A percentile compares a stretch with the other conserved stretches of the same genome.
These are phyloP conservation scores for Amorpha juglandis DNA, from an alignment of 2,888 invertebrate genomes.

Conservation along the genomic window DNA sequence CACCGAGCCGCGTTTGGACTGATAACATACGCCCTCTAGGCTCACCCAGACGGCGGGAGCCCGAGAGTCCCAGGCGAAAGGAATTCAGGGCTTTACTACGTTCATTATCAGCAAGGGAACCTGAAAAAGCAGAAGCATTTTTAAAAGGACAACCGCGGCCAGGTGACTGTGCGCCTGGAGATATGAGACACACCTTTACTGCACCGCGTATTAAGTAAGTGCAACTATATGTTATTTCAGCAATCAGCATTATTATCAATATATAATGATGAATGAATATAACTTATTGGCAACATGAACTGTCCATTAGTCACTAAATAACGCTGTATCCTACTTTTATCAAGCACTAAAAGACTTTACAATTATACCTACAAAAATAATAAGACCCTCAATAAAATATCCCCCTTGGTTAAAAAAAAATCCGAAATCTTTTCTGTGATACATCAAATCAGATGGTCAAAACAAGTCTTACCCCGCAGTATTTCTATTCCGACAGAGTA, in stretches of 20 bases:
- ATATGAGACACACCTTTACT: conserved; percentile 77
- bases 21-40: conserved; percentile 66
- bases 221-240: not conserved
- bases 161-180: conserved; percentile 86
- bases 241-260: too few species aligned
- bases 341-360: not conserved
- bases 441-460: not conserved
- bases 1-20: conserved; percentile 86
- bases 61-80: conserved; percentile 75
- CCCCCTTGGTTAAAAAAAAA: conserved; percentile 9
- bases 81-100: conserved; percentile 85
- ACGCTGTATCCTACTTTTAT: not conserved
- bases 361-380: not conserved
- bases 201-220: conserved; percentile 77
- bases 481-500: not conserved
- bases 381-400: not conserved
- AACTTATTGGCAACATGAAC: conserved; percentile 1
- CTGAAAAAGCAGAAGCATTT: conserved; percentile 86
- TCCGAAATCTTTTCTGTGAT: not conserved
- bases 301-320: not conserved
- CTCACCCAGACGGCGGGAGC: conserved; percentile 69
- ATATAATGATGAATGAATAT: too few species aligned
- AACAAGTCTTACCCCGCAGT: not conserved
- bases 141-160: conserved; percentile 88
- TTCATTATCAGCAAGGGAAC: conserved; percentile 87